Evolutionary conservation across 2,888 invertebrate genomes (phyloP).

Genomic region (Brachynemurus nebulosus): DNA sequence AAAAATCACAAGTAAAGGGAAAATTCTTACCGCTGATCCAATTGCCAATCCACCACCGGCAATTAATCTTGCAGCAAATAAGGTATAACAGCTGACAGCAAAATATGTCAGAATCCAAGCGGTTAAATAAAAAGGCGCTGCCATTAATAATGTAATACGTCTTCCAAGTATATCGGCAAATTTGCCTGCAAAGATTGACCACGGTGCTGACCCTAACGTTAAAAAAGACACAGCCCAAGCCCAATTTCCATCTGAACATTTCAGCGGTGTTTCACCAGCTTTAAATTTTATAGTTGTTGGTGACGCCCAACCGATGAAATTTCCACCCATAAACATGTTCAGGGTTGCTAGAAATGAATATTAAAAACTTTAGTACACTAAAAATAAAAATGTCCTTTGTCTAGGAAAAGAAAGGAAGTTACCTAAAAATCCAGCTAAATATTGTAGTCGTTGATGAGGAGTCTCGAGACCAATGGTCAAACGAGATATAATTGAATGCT

Average conservation of each 20-base stretch:
- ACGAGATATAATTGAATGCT: neutral
- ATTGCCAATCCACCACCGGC: constrained; percentile 40
- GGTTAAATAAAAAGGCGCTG: constrained; percentile 36
- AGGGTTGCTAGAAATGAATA: constrained; percentile 2
- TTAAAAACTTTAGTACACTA: neutral
- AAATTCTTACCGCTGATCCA: constrained; percentile 24
- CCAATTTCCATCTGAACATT: neutral
- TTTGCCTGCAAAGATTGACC: constrained; percentile 40
- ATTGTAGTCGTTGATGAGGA: constrained; percentile 2
- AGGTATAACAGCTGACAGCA: constrained; percentile 34
- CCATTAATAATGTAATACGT: constrained; percentile 35
- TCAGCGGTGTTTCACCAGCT: neutral
- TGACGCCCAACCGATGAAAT: constrained; percentile 1
- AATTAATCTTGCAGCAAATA: constrained; percentile 37
- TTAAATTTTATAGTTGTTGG: neutral
- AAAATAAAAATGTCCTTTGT: too few relatives aligned
- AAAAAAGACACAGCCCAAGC: constrained; percentile 3
- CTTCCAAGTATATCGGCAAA: constrained; percentile 42
- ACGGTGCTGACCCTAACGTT: constrained; percentile 38
- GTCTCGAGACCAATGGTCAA: neutral
- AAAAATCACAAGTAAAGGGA: neutral
- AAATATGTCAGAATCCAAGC: constrained; percentile 33
- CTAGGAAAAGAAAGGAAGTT: neutral
- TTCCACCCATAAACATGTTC: constrained; percentile 3
- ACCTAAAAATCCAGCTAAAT: constrained; percentile 7